Evolutionary conservation across 2,888 invertebrate species (phyloP).

Genomic region (Oscheius sp.): DNA sequence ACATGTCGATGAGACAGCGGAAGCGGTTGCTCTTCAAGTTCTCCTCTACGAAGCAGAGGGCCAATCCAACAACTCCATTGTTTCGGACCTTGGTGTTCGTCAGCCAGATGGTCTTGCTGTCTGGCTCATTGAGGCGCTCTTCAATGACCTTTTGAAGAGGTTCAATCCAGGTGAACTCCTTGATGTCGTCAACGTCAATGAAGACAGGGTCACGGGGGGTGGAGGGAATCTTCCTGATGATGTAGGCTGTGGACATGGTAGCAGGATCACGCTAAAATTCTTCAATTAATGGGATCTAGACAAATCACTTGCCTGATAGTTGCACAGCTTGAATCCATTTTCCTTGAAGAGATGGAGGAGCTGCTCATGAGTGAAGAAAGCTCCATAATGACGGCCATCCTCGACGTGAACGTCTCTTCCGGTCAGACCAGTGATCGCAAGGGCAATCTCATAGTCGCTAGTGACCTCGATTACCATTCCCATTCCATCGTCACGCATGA

Average conservation of each 20-base stretch:
- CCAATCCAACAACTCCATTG: constrained; percentile 87
- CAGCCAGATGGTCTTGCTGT: constrained; percentile 77
- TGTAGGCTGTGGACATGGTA: constrained; percentile 65
- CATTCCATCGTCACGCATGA: constrained; percentile 74
- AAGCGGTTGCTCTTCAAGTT: constrained; percentile 71
- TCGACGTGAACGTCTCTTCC: constrained; percentile 55
- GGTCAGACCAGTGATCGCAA: constrained; percentile 60
- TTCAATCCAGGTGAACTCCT: constrained; percentile 72
- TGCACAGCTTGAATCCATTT: constrained; percentile 70
- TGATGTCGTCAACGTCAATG: constrained; percentile 71
- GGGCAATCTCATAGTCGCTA: constrained; percentile 69
- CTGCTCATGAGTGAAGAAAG: constrained; percentile 65
- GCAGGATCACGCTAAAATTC: constrained; percentile 58
- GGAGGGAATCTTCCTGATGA: constrained; percentile 60
- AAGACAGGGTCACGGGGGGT: constrained; percentile 66
- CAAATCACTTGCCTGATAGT: constrained; percentile 47
- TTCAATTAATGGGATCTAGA: background rate
- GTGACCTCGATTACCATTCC: constrained; percentile 75
- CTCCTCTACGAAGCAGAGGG: constrained; percentile 82
- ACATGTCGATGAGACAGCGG: constrained; percentile 71
- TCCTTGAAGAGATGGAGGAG: constrained; percentile 63
- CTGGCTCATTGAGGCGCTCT: constrained; percentile 80
- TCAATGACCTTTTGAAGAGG: constrained; percentile 77
- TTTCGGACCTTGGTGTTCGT: constrained; percentile 78
- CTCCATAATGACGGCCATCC: constrained; percentile 58